A percentile compares a stretch with the other conserved stretches of the same genome.
These are phyloP conservation scores for Atethmia centrago DNA, from an alignment of 2,888 invertebrate genomes.

Conservation along the genomic window DNA sequence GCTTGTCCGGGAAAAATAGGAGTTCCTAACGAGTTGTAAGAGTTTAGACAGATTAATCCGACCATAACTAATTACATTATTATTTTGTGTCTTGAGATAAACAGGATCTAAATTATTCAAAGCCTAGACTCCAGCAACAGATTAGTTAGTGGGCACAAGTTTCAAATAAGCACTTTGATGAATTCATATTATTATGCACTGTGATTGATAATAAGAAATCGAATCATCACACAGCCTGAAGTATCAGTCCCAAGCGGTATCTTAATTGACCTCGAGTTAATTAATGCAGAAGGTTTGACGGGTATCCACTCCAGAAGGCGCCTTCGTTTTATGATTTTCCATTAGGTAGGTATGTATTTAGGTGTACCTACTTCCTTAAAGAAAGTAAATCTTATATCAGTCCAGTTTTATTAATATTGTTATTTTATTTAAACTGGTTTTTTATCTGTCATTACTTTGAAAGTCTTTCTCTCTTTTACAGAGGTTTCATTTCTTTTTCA, in stretches of 20 bases:
- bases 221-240: background rate
- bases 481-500: background rate
- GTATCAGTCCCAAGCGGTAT: background rate
- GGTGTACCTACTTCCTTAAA: too few species aligned
- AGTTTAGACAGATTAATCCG: constrained; percentile 45
- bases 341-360: background rate
- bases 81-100: background rate
- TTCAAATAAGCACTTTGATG: background rate
- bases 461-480: background rate
- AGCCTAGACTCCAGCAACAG: background rate
- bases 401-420: too few species aligned
- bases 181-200: background rate
- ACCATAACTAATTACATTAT: constrained; percentile 38
- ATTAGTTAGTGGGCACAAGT: background rate
- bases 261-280: background rate
- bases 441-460: background rate
- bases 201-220: background rate
- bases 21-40: constrained; percentile 34
- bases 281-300: background rate
- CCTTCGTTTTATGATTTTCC: background rate
- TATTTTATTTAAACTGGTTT: background rate
- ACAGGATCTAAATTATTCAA: constrained; percentile 12
- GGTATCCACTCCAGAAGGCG: background rate
- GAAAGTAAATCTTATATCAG: too few species aligned
- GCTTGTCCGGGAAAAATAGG: constrained; percentile 23